phyloP scores from a whole-genome alignment of 2,113 vertebrate genomes.

The Alligator sinensis region DNA sequence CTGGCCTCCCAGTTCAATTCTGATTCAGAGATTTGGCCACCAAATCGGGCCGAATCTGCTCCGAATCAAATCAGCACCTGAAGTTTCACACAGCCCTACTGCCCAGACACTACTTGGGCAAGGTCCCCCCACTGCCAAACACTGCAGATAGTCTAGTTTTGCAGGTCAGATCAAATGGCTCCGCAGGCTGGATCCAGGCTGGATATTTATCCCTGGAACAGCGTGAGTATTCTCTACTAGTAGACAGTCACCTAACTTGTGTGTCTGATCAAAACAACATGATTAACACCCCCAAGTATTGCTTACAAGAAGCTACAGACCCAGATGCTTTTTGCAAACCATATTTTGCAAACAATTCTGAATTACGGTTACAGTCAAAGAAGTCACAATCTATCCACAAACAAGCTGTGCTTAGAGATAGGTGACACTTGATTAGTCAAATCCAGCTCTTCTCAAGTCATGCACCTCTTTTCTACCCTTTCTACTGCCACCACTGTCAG shows the following conservation, averaged over 20 bases:
- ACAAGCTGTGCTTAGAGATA: neutral
- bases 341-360: conserved; percentile 1
- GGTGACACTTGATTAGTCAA: conserved; percentile 22
- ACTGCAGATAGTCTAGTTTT: too few species aligned
- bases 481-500: neutral
- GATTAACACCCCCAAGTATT: neutral
- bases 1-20: too few species aligned
- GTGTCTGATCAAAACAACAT: neutral
- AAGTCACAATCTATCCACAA: neutral
- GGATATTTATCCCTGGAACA: too few species aligned
- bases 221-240: too few species aligned
- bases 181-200: too few species aligned
- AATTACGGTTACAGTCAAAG: neutral
- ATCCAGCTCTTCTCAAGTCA: neutral
- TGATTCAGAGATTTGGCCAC: too few species aligned
- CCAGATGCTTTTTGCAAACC: neutral
- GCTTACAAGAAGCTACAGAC: neutral
- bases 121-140: too few species aligned
- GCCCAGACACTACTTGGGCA: too few species aligned
- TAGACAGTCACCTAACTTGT: neutral
- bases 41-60: too few species aligned
- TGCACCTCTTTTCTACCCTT: neutral
- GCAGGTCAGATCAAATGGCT: too few species aligned
- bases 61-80: too few species aligned
- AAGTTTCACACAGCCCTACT: too few species aligned